Conservation (phyloP, 2,113 vertebrate genomes). For the Perccottus glenii region DNA sequence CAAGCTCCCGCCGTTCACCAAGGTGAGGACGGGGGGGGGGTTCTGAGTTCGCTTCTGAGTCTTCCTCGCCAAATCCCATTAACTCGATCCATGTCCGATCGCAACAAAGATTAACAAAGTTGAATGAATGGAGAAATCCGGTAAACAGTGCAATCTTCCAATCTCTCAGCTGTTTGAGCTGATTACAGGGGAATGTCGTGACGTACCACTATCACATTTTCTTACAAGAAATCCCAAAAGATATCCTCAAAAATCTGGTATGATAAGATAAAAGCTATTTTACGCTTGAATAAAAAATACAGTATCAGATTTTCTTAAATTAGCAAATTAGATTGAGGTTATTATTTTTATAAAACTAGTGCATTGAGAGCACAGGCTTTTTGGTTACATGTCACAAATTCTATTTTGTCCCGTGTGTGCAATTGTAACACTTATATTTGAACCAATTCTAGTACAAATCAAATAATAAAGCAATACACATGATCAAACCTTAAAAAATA, state of each 20-base stretch:
- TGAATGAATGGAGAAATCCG: conserved; percentile 9
- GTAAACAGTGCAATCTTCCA: conserved; percentile 23
- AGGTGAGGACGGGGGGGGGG: conserved; percentile 25
- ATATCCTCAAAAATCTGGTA: conserved; percentile 2
- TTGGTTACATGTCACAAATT: no score
- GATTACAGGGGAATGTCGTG: conserved; percentile 13
- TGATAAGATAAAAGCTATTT: conserved; percentile 18
- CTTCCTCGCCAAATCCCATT: background rate
- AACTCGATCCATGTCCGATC: conserved; percentile 4
- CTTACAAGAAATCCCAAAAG: background rate
- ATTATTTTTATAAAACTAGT: no score
- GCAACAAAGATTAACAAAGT: background rate
- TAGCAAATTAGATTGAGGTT: no score
- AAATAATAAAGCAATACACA: no score
- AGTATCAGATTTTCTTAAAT: no score
- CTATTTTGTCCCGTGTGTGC: no score
- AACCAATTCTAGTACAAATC: no score
- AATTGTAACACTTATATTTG: no score
- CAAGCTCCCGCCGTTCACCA: conserved; percentile 24
- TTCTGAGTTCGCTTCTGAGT: conserved; percentile 3
- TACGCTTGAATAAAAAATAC: background rate
- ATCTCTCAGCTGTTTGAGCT: conserved; percentile 20
- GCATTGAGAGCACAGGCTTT: no score
- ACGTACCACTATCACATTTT: conserved; percentile 10
- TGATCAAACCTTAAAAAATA: no score